A percentile compares a stretch with the other conserved stretches of the same genome.
Conservation (phyloP, 2,888 invertebrate genomes). For the Dioctria linearis region DNA sequence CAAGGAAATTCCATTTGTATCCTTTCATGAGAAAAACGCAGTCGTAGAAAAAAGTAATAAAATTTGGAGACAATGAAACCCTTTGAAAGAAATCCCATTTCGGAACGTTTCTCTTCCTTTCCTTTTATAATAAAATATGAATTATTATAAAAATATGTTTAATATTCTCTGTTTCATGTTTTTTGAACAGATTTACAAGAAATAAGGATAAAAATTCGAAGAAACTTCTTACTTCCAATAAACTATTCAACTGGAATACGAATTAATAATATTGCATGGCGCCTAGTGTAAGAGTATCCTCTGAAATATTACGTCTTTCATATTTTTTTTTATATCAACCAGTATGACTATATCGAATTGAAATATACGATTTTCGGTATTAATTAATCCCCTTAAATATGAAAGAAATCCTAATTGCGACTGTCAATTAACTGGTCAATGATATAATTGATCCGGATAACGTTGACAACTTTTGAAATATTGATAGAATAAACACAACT, state of each 20-base stretch:
- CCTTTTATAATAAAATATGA: slow-evolving; percentile 30
- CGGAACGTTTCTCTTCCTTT: background rate
- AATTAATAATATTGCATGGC: background rate
- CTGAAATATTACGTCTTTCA: background rate
- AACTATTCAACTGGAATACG: background rate
- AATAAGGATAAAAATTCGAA: slow-evolving; percentile 6
- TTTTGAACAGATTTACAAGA: slow-evolving; percentile 9
- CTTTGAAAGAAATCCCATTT: slow-evolving; percentile 13
- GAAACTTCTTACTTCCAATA: too few species aligned
- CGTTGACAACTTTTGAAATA: slow-evolving; percentile 4
- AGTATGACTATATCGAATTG: background rate
- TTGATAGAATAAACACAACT: slow-evolving; percentile 14
- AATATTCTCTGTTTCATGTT: slow-evolving; percentile 20
- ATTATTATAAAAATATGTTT: slow-evolving; percentile 42
- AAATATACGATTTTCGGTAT: background rate
- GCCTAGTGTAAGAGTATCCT: background rate
- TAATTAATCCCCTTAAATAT: slow-evolving; percentile 3
- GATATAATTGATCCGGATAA: slow-evolving; percentile 24
- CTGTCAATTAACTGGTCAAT: slow-evolving; percentile 10
- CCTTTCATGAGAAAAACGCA: slow-evolving; percentile 26
- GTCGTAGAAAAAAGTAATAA: slow-evolving; percentile 10
- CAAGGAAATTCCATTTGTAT: background rate
- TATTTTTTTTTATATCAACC: background rate
- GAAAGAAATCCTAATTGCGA: background rate
- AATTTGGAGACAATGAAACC: slow-evolving; percentile 20